phyloP scores from a whole-genome alignment of 2,113 vertebrate genomes.

The Sinocyclocheilus maitianheensis region DNA sequence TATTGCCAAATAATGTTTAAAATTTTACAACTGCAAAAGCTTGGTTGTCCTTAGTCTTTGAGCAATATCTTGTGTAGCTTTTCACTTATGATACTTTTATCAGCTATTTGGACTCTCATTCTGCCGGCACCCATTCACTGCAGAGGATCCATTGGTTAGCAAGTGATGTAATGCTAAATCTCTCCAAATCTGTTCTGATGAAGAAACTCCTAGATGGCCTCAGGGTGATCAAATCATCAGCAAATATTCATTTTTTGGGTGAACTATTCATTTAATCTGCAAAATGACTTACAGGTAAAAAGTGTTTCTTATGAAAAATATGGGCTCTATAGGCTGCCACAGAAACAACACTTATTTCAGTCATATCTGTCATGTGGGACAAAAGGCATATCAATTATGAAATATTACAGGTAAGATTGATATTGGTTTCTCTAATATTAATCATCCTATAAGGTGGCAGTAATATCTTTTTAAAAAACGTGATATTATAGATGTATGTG shows the following conservation, averaged over 20 bases:
- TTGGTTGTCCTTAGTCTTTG: too few species aligned
- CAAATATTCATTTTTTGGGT: background rate
- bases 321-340: background rate
- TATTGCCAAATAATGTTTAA: too few species aligned
- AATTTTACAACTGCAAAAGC: too few species aligned
- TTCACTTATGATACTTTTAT: too few species aligned
- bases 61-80: too few species aligned
- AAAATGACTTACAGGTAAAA: background rate
- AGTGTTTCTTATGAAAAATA: background rate
- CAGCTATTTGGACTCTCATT: too few species aligned
- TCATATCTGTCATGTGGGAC: background rate
- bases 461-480: background rate
- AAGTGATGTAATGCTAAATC: background rate
- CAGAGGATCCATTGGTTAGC: too few species aligned
- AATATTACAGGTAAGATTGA: background rate
- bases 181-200: background rate
- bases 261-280: background rate
- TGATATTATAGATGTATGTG: background rate
- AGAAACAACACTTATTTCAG: background rate
- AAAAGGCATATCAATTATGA: background rate
- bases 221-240: too few species aligned
- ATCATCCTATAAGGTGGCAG: background rate
- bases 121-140: too few species aligned
- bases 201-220: background rate
- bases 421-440: background rate